Conservation (phyloP, 2,888 invertebrate genomes). For the Protodeltote pygarga region DNA sequence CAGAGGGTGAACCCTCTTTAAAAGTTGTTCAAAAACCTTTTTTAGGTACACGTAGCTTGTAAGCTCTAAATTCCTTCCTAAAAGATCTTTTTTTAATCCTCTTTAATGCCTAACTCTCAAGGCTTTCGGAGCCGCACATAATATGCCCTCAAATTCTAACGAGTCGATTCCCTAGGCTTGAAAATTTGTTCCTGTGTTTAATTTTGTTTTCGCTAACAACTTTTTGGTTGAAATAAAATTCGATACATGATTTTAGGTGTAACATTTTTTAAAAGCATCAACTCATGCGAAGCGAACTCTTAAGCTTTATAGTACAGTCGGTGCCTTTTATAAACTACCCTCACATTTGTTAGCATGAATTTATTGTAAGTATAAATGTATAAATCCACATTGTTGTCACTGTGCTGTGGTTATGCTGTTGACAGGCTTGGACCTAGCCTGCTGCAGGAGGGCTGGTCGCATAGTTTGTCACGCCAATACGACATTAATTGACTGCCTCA, state of each 20-base stretch:
- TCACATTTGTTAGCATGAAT: too few species aligned
- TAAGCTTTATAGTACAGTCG: too few species aligned
- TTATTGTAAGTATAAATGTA: too few species aligned
- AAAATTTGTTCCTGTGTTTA: conserved; percentile 30
- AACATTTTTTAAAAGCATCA: too few species aligned
- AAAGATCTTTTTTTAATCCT: conserved; percentile 12
- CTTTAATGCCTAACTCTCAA: neutral
- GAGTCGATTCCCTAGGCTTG: conserved; percentile 15
- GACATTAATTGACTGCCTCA: too few species aligned
- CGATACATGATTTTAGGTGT: conserved; percentile 6
- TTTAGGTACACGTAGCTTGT: neutral
- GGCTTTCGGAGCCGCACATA: conserved; percentile 14
- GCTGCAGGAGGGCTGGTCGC: too few species aligned
- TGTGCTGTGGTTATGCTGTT: too few species aligned
- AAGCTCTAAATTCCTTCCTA: conserved; percentile 15
- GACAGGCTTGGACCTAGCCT: too few species aligned
- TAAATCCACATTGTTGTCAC: too few species aligned
- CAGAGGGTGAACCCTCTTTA: conserved; percentile 5
- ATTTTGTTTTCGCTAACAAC: conserved; percentile 26
- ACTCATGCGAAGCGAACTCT: too few species aligned
- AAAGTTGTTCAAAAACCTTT: conserved; percentile 9
- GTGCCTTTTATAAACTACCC: too few species aligned
- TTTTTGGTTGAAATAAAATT: conserved; percentile 14
- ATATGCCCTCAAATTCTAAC: conserved; percentile 23
- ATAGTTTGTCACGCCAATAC: too few species aligned